A percentile compares a stretch with the other conserved stretches of the same genome.
Evolutionary conservation across 64 coral and sea anemone genomes (phyloP).

Genomic region (Astreopora myriophthalma): DNA sequence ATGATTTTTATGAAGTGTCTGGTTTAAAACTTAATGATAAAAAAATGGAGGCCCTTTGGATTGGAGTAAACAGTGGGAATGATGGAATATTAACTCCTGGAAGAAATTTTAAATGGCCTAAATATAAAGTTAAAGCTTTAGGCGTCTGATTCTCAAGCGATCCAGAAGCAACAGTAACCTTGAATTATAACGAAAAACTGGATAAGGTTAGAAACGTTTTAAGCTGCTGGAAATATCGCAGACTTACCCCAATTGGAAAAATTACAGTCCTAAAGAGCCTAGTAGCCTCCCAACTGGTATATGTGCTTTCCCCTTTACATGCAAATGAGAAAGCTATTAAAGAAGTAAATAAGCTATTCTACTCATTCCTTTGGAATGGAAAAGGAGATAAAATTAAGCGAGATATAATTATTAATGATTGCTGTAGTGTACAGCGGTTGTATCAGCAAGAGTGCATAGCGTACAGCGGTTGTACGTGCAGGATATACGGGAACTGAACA

Average conservation of each 20-base stretch:
- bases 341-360: constrained; percentile 21
- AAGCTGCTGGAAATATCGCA: neutral
- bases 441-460: too few species aligned
- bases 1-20: neutral
- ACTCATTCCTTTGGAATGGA: constrained; percentile 10
- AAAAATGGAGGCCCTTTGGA: neutral
- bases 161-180: neutral
- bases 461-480: too few species aligned
- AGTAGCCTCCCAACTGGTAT: neutral
- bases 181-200: constrained; percentile 21
- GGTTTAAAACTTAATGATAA: constrained; percentile 16
- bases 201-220: constrained; percentile 9
- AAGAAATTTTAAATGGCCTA: neutral
- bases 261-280: constrained; percentile 17
- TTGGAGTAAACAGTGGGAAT: neutral
- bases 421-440: neutral
- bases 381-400: constrained; percentile 41
- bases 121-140: neutral
- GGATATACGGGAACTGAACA: too few species aligned
- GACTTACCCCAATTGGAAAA: constrained; percentile 1
- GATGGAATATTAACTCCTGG: constrained; percentile 3
- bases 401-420: neutral
- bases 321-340: neutral
- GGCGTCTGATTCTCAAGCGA: neutral
- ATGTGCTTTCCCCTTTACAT: neutral